Evolutionary conservation across 2,113 vertebrate species (phyloP).

Genomic region (Lophotis ruficrista): DNA sequence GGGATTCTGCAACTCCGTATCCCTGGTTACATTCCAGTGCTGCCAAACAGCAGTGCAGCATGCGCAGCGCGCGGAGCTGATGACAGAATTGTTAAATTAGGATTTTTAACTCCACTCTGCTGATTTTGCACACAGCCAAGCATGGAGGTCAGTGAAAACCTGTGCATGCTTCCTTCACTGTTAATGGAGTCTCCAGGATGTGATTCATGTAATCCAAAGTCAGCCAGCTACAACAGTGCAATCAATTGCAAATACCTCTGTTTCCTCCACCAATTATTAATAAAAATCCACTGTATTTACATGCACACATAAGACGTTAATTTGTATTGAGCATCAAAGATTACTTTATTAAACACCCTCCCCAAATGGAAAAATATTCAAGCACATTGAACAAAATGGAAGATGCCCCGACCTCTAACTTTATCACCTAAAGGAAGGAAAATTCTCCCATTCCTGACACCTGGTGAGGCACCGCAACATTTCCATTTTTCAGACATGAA

Average conservation of each 20-base stretch:
- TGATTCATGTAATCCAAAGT: not conserved
- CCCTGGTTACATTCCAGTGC: not conserved
- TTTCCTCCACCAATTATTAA: not conserved
- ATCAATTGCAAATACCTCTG: rapidly evolving
- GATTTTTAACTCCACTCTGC: not conserved
- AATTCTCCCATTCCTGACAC: not conserved
- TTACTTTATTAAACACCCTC: not conserved
- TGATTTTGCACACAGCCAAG: not conserved
- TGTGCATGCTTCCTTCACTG: not conserved
- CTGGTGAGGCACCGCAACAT: not conserved
- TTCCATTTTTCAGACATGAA: not conserved
- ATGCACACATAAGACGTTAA: not conserved
- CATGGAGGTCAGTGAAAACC: not conserved
- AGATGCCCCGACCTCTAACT: not conserved
- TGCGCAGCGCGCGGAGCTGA: not conserved
- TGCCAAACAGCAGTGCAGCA: not conserved
- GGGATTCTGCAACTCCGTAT: not conserved
- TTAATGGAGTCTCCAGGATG: not conserved
- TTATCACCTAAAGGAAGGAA: not conserved
- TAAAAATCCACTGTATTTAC: not conserved
- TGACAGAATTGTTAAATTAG: not conserved
- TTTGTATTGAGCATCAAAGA: not conserved
- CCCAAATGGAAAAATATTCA: not conserved
- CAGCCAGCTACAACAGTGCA: not conserved
- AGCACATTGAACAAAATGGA: not conserved